phyloP scores from a whole-genome alignment of 2,888 invertebrate species.

The Crocallis elinguaria region DNA sequence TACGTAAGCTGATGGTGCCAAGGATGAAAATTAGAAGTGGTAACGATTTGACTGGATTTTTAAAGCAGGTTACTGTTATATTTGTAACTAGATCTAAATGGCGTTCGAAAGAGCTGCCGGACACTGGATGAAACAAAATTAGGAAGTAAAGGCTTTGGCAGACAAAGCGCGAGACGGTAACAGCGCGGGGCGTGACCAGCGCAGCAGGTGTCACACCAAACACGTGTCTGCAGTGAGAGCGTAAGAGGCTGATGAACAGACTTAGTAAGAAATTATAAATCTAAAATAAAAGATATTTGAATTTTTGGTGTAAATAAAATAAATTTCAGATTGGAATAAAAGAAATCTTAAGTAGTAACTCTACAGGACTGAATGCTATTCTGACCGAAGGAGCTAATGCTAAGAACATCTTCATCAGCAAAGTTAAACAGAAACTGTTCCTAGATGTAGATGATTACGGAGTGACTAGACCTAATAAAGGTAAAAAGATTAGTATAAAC shows the following conservation, averaged over 20 bases:
- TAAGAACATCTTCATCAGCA: slow-evolving; percentile 50
- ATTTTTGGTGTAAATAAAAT: no score
- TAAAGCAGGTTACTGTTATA: slow-evolving; percentile 51
- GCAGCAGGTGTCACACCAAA: no score
- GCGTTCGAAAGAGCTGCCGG: background rate
- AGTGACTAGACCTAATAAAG: slow-evolving; percentile 9
- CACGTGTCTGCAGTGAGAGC: no score
- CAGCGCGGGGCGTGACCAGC: no score
- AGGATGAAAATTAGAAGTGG: slow-evolving; percentile 59
- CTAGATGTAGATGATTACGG: slow-evolving; percentile 65
- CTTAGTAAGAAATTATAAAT: no score
- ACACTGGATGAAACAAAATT: no score
- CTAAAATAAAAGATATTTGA: no score
- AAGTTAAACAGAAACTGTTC: slow-evolving; percentile 60
- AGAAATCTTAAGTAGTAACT: slow-evolving; percentile 45
- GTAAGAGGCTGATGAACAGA: no score
- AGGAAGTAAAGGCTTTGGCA: no score
- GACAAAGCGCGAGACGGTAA: no score
- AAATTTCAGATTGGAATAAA: slow-evolving; percentile 42
- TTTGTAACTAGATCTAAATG: background rate
- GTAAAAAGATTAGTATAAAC: no score
- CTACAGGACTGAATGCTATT: slow-evolving; percentile 48
- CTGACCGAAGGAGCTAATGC: slow-evolving; percentile 35
- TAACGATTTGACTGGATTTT: slow-evolving; percentile 53
- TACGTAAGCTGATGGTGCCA: slow-evolving; percentile 53